A percentile compares a stretch with the other conserved stretches of the same genome.
Evolutionary conservation across 2,888 invertebrate species (phyloP).

Genomic region (Baccha elongata): DNA sequence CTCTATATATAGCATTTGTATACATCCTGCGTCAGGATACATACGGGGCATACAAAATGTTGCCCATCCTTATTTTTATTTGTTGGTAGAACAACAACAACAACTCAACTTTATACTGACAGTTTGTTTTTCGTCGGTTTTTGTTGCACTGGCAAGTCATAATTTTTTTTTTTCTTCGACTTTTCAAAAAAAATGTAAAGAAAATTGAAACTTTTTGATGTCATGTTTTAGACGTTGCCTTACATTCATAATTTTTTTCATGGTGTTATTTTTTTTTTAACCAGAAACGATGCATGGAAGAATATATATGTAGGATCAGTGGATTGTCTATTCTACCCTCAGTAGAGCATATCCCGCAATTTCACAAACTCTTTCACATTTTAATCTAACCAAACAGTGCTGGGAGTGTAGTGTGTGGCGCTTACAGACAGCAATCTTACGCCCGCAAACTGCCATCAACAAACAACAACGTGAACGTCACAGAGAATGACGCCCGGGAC

Average conservation of each 20-base stretch:
- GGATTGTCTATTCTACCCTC: slow-evolving; percentile 30
- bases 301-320: background rate
- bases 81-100: slow-evolving; percentile 2
- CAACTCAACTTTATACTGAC: slow-evolving; percentile 37
- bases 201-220: slow-evolving; percentile 64
- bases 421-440: slow-evolving; percentile 30
- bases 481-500: slow-evolving; percentile 13
- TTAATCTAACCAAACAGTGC: slow-evolving; percentile 66
- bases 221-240: slow-evolving; percentile 69
- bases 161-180: slow-evolving; percentile 21
- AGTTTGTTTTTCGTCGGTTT: slow-evolving; percentile 36
- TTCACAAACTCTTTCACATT: slow-evolving; percentile 63
- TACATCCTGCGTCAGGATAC: slow-evolving; percentile 52
- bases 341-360: slow-evolving; percentile 35
- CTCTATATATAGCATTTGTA: background rate
- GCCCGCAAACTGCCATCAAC: slow-evolving; percentile 13
- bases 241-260: slow-evolving; percentile 44
- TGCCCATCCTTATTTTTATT: slow-evolving; percentile 1
- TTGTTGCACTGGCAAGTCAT: slow-evolving; percentile 13
- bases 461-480: slow-evolving; percentile 35
- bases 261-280: background rate
- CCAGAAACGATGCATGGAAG: slow-evolving; percentile 10
- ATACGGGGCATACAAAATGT: slow-evolving; percentile 57
- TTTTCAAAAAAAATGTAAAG: slow-evolving; percentile 36
- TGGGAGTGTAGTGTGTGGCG: slow-evolving; percentile 6